A percentile compares a stretch with the other conserved stretches of the same genome.
These are phyloP conservation scores for Neomicropteryx cornuta DNA, from an alignment of 1,140 invertebrate genomes.

Conservation along the genomic window DNA sequence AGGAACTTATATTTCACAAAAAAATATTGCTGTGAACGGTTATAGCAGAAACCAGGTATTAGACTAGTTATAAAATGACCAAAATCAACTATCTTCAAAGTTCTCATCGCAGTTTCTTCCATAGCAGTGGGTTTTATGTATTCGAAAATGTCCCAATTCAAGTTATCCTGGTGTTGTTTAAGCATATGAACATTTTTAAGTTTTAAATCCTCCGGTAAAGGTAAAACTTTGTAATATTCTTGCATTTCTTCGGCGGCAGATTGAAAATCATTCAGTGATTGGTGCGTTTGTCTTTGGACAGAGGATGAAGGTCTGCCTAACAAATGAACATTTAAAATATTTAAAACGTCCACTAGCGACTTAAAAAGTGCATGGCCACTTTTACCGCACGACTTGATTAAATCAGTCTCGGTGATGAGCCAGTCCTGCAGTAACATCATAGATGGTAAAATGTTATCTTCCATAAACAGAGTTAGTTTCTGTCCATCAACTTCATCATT, in stretches of 20 bases:
- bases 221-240: conserved; percentile 44
- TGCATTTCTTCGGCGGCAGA: conserved; percentile 28
- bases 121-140: conserved; percentile 40
- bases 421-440: conserved; percentile 34
- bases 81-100: conserved; percentile 60
- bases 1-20: conserved; percentile 27
- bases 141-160: conserved; percentile 54
- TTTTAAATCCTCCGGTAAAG: conserved; percentile 60
- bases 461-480: no score
- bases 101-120: conserved; percentile 56
- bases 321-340: conserved; percentile 33
- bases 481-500: no score
- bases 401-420: conserved; percentile 32
- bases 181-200: conserved; percentile 57
- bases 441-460: conserved; percentile 31
- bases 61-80: conserved; percentile 55
- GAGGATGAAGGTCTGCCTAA: conserved; percentile 18
- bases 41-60: conserved; percentile 47
- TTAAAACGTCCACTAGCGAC: conserved; percentile 35
- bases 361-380: conserved; percentile 36
- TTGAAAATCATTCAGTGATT: conserved; percentile 23
- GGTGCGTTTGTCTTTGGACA: conserved; percentile 16
- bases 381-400: conserved; percentile 35
- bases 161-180: conserved; percentile 47
- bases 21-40: conserved; percentile 36